These are phyloP conservation scores for Ahaetulla prasina DNA, from an alignment of 2,113 vertebrate genomes.

Conservation along the genomic window DNA sequence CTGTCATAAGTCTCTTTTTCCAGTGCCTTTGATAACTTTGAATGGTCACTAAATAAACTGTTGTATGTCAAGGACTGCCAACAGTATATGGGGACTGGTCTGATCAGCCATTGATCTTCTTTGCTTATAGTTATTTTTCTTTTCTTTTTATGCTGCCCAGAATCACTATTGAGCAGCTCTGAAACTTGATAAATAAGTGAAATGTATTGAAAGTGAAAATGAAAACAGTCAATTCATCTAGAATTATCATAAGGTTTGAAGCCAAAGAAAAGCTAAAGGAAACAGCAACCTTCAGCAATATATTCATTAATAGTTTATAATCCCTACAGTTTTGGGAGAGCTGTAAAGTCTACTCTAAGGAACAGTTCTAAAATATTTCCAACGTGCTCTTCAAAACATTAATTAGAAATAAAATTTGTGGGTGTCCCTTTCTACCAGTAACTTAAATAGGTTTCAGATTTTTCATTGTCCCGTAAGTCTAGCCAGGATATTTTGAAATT, in stretches of 20 bases:
- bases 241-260: background rate
- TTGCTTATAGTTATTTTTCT: background rate
- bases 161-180: background rate
- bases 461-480: background rate
- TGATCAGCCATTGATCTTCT: background rate
- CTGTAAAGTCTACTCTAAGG: background rate
- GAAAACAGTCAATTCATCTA: background rate
- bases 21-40: background rate
- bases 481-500: background rate
- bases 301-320: background rate
- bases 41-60: background rate
- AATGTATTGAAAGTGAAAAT: background rate
- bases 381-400: too few species aligned
- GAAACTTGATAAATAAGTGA: background rate
- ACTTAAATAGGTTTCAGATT: background rate
- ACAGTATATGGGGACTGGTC: background rate
- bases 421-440: background rate
- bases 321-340: background rate
- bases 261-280: background rate
- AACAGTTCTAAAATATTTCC: background rate
- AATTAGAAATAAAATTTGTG: background rate
- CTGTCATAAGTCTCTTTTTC: background rate
- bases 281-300: background rate
- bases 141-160: background rate
- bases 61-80: background rate